Evolutionary conservation across 1,140 invertebrate species (phyloP).

Genomic region (Procambarus clarkii): DNA sequence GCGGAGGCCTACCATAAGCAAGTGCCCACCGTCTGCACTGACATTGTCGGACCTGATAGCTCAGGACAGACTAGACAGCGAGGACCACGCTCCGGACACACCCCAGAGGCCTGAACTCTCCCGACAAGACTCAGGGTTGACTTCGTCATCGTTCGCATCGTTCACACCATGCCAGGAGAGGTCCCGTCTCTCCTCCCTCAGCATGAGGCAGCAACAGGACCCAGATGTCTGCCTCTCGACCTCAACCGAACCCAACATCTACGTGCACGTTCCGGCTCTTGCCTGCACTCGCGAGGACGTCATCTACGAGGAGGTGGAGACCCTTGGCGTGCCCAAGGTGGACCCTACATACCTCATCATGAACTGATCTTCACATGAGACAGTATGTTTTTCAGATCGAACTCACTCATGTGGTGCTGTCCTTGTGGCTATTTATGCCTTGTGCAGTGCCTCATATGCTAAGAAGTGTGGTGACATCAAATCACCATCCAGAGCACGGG

Average conservation of each 20-base stretch:
- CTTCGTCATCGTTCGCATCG: conserved; percentile 56
- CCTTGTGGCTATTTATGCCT: no score
- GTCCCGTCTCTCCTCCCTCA: neutral
- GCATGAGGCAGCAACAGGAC: neutral
- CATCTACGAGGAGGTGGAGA: conserved; percentile 33
- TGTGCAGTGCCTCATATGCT: no score
- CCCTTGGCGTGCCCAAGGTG: neutral
- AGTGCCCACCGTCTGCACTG: neutral
- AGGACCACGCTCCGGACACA: neutral
- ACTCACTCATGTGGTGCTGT: no score
- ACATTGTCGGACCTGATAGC: conserved; percentile 33
- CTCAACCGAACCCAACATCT: conserved; percentile 1
- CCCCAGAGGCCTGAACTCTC: neutral
- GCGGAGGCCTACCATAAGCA: neutral
- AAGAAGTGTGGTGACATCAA: no score
- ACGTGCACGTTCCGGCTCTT: neutral
- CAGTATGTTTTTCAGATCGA: no score
- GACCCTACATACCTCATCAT: neutral
- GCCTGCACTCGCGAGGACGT: conserved; percentile 18
- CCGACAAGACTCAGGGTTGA: conserved; percentile 52
- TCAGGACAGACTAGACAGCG: conserved; percentile 16
- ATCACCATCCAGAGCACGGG: no score
- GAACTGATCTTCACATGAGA: neutral
- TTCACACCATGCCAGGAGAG: conserved; percentile 21
- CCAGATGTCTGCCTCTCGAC: neutral